A percentile compares a stretch with the other conserved stretches of the same genome.
Conservation (phyloP, 2,888 invertebrate genomes). For the Mystacides longicornis region DNA sequence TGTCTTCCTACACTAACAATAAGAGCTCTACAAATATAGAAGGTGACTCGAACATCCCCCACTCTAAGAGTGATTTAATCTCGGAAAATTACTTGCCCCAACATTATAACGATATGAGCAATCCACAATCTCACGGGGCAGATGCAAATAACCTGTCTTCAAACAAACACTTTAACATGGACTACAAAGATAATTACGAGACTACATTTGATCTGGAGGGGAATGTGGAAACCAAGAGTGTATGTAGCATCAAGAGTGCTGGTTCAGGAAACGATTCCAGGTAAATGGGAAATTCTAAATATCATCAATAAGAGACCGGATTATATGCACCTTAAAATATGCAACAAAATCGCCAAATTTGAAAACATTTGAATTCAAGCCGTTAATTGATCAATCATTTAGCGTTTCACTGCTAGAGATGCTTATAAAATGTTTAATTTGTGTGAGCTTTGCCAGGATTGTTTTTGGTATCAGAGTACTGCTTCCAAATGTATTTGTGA, state of each 20-base stretch:
- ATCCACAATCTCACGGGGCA: conserved; percentile 27
- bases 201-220: conserved; percentile 88
- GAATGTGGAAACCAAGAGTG: conserved; percentile 85
- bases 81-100: conserved; percentile 39
- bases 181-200: conserved; percentile 67
- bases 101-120: conserved; percentile 30
- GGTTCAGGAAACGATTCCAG: conserved; percentile 74
- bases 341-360: too few species aligned
- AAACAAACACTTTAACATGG: conserved; percentile 37
- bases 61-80: conserved; percentile 40
- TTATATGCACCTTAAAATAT: too few species aligned
- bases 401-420: too few species aligned
- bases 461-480: too few species aligned
- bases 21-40: conserved; percentile 43
- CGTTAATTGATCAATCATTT: too few species aligned
- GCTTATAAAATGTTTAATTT: too few species aligned
- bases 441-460: too few species aligned
- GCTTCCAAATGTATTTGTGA: too few species aligned
- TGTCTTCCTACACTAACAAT: conserved; percentile 33
- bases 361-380: too few species aligned
- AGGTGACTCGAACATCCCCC: conserved; percentile 41
- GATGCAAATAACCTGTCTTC: conserved; percentile 34
- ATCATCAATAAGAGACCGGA: too few species aligned
- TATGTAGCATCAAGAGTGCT: conserved; percentile 71
- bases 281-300: too few species aligned